Conservation (phyloP, 2,797 vertebrate genomes). For the Schizothorax lantsangensis region DNA sequence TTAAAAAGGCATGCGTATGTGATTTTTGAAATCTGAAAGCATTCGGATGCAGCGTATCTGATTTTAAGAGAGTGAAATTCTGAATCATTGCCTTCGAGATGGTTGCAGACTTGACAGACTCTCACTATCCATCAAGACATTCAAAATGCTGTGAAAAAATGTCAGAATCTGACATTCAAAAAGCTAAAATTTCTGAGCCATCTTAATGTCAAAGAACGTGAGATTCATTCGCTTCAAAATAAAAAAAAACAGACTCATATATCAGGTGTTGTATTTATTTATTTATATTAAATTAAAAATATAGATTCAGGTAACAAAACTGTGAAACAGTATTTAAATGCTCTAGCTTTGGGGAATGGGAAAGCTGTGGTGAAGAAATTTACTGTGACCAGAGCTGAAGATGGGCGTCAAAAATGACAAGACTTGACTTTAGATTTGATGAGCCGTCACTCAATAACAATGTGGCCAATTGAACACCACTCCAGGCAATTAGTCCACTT, state of each 20-base stretch:
- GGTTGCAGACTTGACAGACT: background rate
- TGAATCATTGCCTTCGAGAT: slow-evolving; percentile 8
- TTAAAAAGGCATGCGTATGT: slow-evolving; percentile 11
- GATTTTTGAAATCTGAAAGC: slow-evolving; percentile 29
- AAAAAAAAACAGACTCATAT: slow-evolving; percentile 26
- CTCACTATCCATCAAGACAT: slow-evolving; percentile 28
- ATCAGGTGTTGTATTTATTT: slow-evolving; percentile 88
- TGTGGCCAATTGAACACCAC: slow-evolving; percentile 54
- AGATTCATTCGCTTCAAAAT: background rate
- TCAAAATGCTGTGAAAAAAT: slow-evolving; percentile 25
- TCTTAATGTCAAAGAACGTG: slow-evolving; percentile 45
- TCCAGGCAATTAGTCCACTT: slow-evolving; percentile 59
- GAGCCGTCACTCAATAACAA: slow-evolving; percentile 53
- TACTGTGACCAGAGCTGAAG: slow-evolving; percentile 37
- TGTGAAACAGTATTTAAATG: slow-evolving; percentile 92
- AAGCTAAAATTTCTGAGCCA: background rate
- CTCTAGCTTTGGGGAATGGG: slow-evolving; percentile 78
- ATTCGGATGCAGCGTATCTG: slow-evolving; percentile 30
- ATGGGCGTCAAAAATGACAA: slow-evolving; percentile 45
- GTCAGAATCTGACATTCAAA: slow-evolving; percentile 42
- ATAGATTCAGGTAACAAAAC: slow-evolving; percentile 99
- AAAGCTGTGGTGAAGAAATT: slow-evolving; percentile 55
- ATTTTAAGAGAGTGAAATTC: slow-evolving; percentile 18
- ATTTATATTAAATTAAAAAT: slow-evolving; percentile 99
- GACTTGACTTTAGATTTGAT: slow-evolving; percentile 51